A percentile compares a stretch with the other conserved stretches of the same genome.
phyloP scores from a whole-genome alignment of 2,797 vertebrate genomes.

The Mustela erminea region DNA sequence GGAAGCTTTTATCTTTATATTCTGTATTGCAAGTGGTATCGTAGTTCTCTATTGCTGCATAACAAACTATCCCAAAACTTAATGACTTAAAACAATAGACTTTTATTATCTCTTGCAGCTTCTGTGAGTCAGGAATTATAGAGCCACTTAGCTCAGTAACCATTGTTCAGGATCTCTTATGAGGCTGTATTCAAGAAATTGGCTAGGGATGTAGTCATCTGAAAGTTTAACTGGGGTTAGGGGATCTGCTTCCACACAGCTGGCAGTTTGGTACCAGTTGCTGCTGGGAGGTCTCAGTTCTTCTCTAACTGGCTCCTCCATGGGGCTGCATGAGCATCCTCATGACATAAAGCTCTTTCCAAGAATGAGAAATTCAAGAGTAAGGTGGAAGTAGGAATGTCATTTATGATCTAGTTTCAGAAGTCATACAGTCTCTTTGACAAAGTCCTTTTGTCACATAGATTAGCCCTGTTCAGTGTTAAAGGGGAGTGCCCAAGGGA shows the following conservation, averaged over 20 bases:
- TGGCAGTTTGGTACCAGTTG: background rate
- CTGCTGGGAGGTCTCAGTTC: background rate
- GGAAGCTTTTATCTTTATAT: background rate
- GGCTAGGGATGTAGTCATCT: background rate
- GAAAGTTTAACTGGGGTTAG: background rate
- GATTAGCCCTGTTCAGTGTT: background rate
- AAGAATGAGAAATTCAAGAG: background rate
- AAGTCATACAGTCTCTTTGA: background rate
- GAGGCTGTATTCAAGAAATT: background rate
- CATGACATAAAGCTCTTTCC: background rate
- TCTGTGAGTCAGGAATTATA: background rate
- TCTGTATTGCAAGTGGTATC: background rate
- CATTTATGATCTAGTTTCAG: background rate
- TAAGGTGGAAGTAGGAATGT: background rate
- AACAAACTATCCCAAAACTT: background rate
- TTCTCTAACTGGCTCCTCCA: background rate
- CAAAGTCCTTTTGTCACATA: background rate
- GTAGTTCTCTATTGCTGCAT: background rate
- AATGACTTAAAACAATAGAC: background rate
- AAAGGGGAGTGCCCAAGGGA: background rate
- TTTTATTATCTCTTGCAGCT: background rate
- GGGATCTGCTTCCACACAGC: background rate
- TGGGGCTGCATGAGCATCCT: background rate
- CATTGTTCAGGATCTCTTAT: background rate
- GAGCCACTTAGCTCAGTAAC: background rate